Percentiles rank a stretch among this genome's conserved stretches.
Evolutionary conservation across 2,113 vertebrate genomes (phyloP).

Genomic region (Charadrius vociferus): DNA sequence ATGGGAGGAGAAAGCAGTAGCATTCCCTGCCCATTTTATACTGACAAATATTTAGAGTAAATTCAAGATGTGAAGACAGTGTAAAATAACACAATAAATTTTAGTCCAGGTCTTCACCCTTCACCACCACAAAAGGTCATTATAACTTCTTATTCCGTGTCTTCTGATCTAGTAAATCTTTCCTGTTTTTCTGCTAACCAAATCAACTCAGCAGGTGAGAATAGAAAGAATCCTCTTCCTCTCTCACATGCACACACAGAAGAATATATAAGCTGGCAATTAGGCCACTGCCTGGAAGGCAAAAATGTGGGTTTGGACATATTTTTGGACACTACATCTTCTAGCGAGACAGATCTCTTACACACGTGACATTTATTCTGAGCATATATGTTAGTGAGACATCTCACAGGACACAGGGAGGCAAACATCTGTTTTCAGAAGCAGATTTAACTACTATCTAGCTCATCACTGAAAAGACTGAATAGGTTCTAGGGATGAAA

Average conservation of each 20-base stretch:
- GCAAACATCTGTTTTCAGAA: not conserved
- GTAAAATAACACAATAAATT: not conserved
- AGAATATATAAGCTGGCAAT: not conserved
- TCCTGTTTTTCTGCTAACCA: not conserved
- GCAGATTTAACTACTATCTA: not conserved
- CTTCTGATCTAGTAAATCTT: not conserved
- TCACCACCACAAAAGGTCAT: not conserved
- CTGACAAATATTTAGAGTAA: not conserved
- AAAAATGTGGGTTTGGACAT: not conserved
- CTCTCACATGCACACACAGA: not conserved
- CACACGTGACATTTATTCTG: not conserved
- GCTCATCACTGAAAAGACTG: not conserved
- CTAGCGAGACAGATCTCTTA: not conserved
- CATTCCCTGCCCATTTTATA: not conserved
- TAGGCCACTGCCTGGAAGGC: not conserved
- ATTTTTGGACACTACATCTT: not conserved
- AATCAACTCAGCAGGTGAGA: not conserved
- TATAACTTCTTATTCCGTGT: not conserved
- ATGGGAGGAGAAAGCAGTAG: not conserved
- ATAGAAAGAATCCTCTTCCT: rapidly evolving
- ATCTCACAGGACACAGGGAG: not conserved
- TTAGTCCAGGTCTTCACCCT: not conserved
- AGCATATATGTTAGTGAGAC: not conserved
- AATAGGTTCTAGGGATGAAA: not conserved
- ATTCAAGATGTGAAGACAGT: not conserved